These are phyloP conservation scores for Nasonia longicornis DNA, from an alignment of 1,140 invertebrate species.

Conservation along the genomic window DNA sequence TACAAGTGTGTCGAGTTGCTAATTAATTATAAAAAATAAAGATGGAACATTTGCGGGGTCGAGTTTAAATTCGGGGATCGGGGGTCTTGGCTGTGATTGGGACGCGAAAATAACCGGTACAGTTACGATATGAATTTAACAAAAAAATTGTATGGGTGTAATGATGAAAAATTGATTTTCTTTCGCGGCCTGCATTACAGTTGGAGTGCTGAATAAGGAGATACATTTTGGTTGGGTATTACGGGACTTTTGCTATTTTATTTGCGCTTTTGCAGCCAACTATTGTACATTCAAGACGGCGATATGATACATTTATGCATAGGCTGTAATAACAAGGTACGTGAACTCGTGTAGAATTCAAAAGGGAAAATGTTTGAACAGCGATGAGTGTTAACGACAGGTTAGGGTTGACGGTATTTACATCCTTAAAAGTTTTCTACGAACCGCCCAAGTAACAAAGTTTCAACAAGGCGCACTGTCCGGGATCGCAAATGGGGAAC, in stretches of 20 bases:
- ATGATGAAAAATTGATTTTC: conserved; percentile 11
- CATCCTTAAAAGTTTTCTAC: background rate
- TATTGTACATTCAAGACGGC: background rate
- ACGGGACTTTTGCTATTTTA: background rate
- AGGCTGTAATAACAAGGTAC: background rate
- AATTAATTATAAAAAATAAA: conserved; percentile 24
- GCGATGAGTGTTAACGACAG: background rate
- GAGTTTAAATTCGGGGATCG: background rate
- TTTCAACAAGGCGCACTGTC: conserved; percentile 63
- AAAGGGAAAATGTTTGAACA: background rate
- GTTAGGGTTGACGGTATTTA: background rate
- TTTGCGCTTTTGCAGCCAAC: background rate
- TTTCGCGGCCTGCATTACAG: too few species aligned
- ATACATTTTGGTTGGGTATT: too few species aligned
- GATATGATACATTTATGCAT: background rate
- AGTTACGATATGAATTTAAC: background rate
- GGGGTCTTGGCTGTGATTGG: background rate
- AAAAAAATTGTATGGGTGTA: conserved; percentile 3
- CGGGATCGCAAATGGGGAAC: conserved; percentile 76
- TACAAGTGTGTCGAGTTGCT: background rate
- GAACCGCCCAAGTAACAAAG: conserved; percentile 60
- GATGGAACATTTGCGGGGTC: background rate
- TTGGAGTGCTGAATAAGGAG: too few species aligned
- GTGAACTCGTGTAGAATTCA: background rate
- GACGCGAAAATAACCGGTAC: background rate